Conservation (phyloP, 2,888 invertebrate species). For the Agrotis ipsilon region DNA sequence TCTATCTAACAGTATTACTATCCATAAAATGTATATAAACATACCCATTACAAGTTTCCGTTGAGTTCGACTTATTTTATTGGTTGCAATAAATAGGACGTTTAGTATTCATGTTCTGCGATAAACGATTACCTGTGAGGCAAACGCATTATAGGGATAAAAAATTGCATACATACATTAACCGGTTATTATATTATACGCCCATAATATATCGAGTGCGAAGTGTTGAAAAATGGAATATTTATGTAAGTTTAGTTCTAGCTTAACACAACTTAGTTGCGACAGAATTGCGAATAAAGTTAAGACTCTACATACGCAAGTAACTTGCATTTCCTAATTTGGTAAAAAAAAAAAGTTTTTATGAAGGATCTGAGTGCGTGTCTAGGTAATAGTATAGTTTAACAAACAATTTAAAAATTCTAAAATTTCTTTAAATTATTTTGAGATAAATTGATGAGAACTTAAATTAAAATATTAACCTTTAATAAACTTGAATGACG, state of each 20-base stretch:
- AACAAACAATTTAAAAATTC: not conserved
- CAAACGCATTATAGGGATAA: conserved; percentile 69
- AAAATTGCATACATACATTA: conserved; percentile 73
- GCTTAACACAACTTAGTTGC: conserved; percentile 46
- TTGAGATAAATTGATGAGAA: not conserved
- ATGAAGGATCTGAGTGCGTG: not conserved
- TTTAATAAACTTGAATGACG: too few species aligned
- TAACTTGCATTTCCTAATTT: conserved; percentile 3
- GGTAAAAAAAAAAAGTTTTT: not conserved
- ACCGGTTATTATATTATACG: conserved; percentile 69
- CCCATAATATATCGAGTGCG: conserved; percentile 55
- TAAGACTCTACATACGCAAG: conserved; percentile 14
- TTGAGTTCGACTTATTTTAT: conserved; percentile 67
- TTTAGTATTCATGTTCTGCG: conserved; percentile 75
- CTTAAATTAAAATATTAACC: not conserved
- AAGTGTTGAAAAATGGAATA: conserved; percentile 62
- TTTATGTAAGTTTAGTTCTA: conserved; percentile 59
- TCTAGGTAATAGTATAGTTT: not conserved
- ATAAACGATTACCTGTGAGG: conserved; percentile 74
- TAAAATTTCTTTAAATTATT: too few species aligned
- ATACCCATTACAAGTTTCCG: conserved; percentile 41
- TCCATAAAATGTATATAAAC: conserved; percentile 51
- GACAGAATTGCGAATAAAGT: conserved; percentile 37
- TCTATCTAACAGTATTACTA: conserved; percentile 38
- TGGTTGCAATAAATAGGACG: conserved; percentile 74